Conservation (phyloP, 2,113 vertebrate genomes). For the Struthidea cinerea region DNA sequence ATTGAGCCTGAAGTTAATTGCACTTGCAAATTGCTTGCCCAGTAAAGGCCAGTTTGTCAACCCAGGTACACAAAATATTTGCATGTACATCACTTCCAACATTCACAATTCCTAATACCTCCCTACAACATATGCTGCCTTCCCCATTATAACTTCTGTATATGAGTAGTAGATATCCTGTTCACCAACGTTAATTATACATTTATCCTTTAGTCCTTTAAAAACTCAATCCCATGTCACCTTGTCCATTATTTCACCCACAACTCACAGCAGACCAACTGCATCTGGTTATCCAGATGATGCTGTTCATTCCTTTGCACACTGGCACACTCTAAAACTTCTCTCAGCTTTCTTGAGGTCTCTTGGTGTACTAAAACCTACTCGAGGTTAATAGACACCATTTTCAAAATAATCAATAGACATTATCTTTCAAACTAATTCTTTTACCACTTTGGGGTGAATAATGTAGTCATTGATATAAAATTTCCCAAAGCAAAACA, state of each 20-base stretch:
- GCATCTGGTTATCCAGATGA: background rate
- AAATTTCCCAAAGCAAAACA: background rate
- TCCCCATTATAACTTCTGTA: background rate
- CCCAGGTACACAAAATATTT: background rate
- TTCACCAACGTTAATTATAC: background rate
- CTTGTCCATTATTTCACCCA: background rate
- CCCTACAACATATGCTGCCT: background rate
- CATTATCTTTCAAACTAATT: background rate
- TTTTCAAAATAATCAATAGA: background rate
- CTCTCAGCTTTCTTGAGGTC: background rate
- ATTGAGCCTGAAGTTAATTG: conserved; percentile 21
- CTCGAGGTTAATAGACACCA: background rate
- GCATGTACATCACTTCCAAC: background rate
- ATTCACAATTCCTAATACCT: background rate
- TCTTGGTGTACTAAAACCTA: background rate
- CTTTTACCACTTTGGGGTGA: background rate
- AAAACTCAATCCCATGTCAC: background rate
- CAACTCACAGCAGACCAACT: background rate
- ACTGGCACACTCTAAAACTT: background rate
- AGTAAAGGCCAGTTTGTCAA: background rate
- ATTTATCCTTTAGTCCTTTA: background rate
- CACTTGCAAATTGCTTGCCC: background rate
- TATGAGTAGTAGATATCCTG: background rate
- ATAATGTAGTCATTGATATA: background rate
- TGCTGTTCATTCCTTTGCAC: background rate